Conservation (phyloP, 2,888 invertebrate genomes). For the Chloroclysta siterata region DNA sequence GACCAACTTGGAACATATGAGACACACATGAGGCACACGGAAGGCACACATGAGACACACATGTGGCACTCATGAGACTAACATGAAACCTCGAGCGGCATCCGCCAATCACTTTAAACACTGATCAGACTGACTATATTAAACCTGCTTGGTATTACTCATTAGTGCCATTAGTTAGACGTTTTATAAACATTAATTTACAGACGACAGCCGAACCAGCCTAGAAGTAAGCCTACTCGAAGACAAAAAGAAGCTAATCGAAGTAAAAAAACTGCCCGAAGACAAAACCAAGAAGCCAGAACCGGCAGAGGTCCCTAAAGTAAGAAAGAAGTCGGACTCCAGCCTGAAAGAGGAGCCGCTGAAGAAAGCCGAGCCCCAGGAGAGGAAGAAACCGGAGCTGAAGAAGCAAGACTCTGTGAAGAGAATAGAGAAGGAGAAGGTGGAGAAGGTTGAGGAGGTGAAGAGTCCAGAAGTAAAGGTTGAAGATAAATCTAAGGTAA, state of each 20-base stretch:
- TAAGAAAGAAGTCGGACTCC: constrained; percentile 75
- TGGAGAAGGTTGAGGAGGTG: constrained; percentile 46
- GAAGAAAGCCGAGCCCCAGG: constrained; percentile 51
- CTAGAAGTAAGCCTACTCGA: constrained; percentile 58
- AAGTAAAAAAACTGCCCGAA: constrained; percentile 41
- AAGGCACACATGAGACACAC: too few relatives aligned
- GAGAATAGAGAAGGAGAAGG: constrained; percentile 53
- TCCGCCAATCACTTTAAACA: too few relatives aligned
- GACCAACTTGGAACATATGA: too few relatives aligned
- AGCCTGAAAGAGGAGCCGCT: constrained; percentile 74
- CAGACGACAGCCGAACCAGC: constrained; percentile 72
- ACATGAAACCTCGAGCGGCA: too few relatives aligned
- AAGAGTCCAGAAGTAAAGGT: constrained; percentile 50
- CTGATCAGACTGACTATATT: too few relatives aligned
- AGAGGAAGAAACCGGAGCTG: constrained; percentile 61
- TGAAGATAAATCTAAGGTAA: constrained; percentile 45
- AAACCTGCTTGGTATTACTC: too few relatives aligned
- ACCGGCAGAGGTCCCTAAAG: constrained; percentile 54
- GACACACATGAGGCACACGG: too few relatives aligned
- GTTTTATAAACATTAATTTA: not conserved
- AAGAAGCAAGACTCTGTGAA: constrained; percentile 67
- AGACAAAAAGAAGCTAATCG: constrained; percentile 29
- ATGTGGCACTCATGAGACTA: too few relatives aligned
- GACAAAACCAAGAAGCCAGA: constrained; percentile 59
- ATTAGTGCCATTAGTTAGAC: too few relatives aligned